Evolutionary conservation across 1,140 invertebrate species (phyloP).

Genomic region (Drosophila pseudoobscura): DNA sequence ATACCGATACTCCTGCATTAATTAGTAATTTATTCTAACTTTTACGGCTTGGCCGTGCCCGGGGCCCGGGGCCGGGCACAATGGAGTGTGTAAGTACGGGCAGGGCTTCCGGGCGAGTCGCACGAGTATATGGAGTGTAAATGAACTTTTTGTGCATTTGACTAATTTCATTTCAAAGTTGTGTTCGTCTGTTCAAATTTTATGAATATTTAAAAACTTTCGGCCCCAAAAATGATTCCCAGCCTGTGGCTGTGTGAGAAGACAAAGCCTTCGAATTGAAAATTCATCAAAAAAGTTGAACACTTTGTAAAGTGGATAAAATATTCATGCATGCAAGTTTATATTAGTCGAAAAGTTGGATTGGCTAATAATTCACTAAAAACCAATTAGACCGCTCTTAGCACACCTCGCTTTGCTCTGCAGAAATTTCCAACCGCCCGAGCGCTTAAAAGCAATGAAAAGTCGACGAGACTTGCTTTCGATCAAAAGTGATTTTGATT

Average conservation of each 20-base stretch:
- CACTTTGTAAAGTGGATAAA: slow-evolving; percentile 71
- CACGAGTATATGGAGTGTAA: slow-evolving; percentile 31
- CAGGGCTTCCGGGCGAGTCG: slow-evolving; percentile 1
- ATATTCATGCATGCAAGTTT: slow-evolving; percentile 77
- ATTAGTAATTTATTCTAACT: slow-evolving; percentile 72
- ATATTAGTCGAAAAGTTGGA: slow-evolving; percentile 72
- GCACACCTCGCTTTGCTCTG: not conserved
- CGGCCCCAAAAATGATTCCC: slow-evolving; percentile 58
- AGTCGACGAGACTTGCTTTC: no score
- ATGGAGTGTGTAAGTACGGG: slow-evolving; percentile 25
- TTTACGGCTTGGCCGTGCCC: slow-evolving; percentile 25
- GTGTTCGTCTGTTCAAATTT: slow-evolving; percentile 58
- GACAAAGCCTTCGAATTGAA: slow-evolving; percentile 61
- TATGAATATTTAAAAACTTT: slow-evolving; percentile 78
- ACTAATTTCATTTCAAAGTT: slow-evolving; percentile 79
- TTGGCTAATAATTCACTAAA: slow-evolving; percentile 68
- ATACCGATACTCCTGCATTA: slow-evolving; percentile 55
- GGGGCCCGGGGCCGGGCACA: slow-evolving; percentile 17
- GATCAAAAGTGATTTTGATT: no score
- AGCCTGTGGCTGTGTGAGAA: slow-evolving; percentile 6
- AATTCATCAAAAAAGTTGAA: slow-evolving; percentile 81
- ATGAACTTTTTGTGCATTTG: slow-evolving; percentile 75
- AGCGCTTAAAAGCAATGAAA: not conserved
- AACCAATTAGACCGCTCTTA: slow-evolving; percentile 62
- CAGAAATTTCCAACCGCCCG: slow-evolving; percentile 36